Base-by-base conservation (phyloP, 2,113 vertebrate species). In the Lampris megalopsis region DNA sequence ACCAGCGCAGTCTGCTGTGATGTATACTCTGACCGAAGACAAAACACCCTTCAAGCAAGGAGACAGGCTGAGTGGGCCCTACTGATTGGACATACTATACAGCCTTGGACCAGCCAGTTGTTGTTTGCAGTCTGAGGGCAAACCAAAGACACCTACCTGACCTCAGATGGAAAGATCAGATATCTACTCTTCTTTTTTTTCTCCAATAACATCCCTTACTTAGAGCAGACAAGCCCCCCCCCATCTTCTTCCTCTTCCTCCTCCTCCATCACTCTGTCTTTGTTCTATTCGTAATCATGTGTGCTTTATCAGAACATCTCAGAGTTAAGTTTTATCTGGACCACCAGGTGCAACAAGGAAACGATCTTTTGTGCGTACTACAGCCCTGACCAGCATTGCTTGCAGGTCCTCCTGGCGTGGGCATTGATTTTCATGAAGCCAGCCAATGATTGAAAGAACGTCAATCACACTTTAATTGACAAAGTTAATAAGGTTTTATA, bases 381-480 rank as follows among this genome's bases (percentile, higher is more conserved):
- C 80, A 80, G 75, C 73, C 71, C 73, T 54, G 82, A 89, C 85
- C 86, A 65, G 58, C 52, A 9, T 70, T 24, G 56, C 81, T 71
- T 79, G 63, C 70, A 45, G 59, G 75, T 82, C 81, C 76, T 66
- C 41, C 75, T 41, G 70, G 71, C 73, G 70, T 52, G 58, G 60
- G 58, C 80, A 92, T 92, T 67, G 92, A 93, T 91, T 95, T 94
- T 87, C 87, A 90, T 84, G 86, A 84, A 68, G 86, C 78, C 73
- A 58, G 87, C 92, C 88, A 91, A 94, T 94, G 93, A 94, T 86
- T 89, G 89, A 93, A 94, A 91, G 89, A 92, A 94, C 92, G 94
- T 95, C 92, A 90, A 94, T 95, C 94, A 94, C 88, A 85, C 91
- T 94, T 90, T 94, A 95, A 96, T 94, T 95, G 94, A 95, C 94